Percentiles rank a stretch among this genome's conserved stretches.
phyloP scores from a whole-genome alignment of 2,113 vertebrate genomes.

The Noturus placidus region DNA sequence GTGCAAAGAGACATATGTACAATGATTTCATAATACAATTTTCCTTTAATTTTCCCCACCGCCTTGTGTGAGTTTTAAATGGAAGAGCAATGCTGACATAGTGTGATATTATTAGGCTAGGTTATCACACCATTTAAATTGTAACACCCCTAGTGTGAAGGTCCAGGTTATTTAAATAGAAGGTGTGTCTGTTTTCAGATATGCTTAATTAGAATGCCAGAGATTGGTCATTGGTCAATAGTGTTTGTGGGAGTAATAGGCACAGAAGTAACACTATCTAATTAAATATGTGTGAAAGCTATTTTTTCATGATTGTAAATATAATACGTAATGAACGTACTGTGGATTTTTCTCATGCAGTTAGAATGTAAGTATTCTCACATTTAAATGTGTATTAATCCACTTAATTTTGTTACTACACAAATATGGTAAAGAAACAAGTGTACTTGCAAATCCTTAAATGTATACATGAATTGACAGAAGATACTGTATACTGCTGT shows the following conservation, averaged over 20 bases:
- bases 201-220: not conserved
- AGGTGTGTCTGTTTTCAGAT: not conserved
- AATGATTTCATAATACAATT: not conserved
- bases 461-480: not conserved
- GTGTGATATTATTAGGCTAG: not conserved
- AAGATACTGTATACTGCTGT: not conserved
- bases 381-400: not conserved
- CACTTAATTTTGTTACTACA: not conserved
- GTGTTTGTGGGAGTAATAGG: not conserved
- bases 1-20: not conserved
- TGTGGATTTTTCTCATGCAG: not conserved
- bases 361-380: not conserved
- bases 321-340: not conserved
- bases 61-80: not conserved
- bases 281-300: not conserved
- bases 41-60: not conserved
- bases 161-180: not conserved
- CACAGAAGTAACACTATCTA: not conserved
- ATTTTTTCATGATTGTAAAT: not conserved
- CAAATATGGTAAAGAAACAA: not conserved
- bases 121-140: not conserved
- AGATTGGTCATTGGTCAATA: no score
- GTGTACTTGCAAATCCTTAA: not conserved
- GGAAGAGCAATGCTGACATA: not conserved
- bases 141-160: not conserved